Evolutionary conservation across 1,140 invertebrate genomes (phyloP), one percentile per base, ranked within the genome.

Genomic region (Ridgeia piscesae): DNA sequence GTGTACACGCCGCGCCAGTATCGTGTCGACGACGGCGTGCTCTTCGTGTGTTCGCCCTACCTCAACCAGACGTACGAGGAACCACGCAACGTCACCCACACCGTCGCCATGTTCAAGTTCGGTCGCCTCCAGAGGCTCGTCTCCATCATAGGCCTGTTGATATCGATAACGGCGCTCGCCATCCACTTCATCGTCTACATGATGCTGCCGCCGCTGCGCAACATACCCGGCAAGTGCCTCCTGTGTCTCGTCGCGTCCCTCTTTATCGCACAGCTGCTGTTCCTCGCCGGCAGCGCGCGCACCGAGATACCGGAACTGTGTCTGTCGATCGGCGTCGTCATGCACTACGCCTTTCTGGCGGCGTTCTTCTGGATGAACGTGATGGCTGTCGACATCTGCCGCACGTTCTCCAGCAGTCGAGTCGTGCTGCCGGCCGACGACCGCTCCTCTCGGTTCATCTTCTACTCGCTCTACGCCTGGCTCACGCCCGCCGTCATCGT

Each of bases 351-450:
- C 89, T 97, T 97, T 94, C 94, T 97, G 92, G 95, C 96, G 0
- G 95, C 97, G 0, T 97, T 97, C 94, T 96, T 96, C 91, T 97
- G 97, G 97, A 97, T 97, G 96, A 96, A 96, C 89, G 95, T 96
- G 0, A 96, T 97, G 94, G 96, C 97, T 0, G 96, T 96, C 94
- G 97, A 97, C 93, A 96, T 97, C 9, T 97, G 96, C 95, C 95
- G 96, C 35, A 99, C 98, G 4, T 96, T 96, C 95, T 93, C 94
- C 14, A 93, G 97, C 17, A 88, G 17, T 33, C 34, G 34, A 1
- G n/a, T 48, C 33, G 33, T 34, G 42, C 27, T 88, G 48, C 35
- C 48, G 92, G 27, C 90, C 91, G 27, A 88, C 92, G 21, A 88
- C 42, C 35, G 31, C 34, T 6, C 34, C 90, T 94, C 94, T n/a